Conservation (phyloP, 2,797 vertebrate genomes). For the Yasuhikotakia modesta region DNA sequence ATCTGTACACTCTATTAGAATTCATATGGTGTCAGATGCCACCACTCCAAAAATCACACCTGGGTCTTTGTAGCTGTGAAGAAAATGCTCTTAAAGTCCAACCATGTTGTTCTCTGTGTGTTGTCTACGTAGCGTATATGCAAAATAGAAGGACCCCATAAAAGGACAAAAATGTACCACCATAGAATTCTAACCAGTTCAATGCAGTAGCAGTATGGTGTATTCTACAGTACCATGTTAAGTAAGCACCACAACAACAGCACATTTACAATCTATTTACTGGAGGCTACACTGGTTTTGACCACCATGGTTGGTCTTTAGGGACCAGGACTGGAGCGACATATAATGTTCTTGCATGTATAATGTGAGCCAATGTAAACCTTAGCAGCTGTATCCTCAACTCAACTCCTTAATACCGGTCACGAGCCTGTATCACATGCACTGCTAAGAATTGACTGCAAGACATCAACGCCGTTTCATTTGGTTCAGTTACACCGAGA, state of each 20-base stretch:
- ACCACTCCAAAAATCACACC: slow-evolving; percentile 70
- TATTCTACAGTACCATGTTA: not conserved
- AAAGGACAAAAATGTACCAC: not conserved
- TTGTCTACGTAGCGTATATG: slow-evolving; percentile 43
- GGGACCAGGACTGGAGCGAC: not conserved
- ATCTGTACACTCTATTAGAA: slow-evolving; percentile 71
- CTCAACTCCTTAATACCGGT: slow-evolving; percentile 73
- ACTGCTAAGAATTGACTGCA: slow-evolving; percentile 58
- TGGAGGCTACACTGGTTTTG: not conserved
- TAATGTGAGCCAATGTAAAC: slow-evolving; percentile 12
- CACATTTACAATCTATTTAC: too few species aligned
- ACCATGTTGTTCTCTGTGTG: slow-evolving; percentile 56
- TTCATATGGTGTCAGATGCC: slow-evolving; percentile 70
- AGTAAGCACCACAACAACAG: not conserved
- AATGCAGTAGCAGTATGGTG: not conserved
- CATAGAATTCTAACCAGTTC: not conserved
- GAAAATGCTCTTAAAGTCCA: slow-evolving; percentile 54
- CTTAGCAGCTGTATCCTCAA: slow-evolving; percentile 63
- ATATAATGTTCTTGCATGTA: slow-evolving; percentile 10
- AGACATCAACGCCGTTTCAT: slow-evolving; percentile 3
- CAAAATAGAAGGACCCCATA: not conserved
- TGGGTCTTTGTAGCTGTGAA: slow-evolving; percentile 55
- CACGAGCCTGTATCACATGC: slow-evolving; percentile 75
- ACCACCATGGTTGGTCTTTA: not conserved
- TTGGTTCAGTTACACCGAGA: not conserved